Conservation (phyloP, 2,888 invertebrate genomes). For the Creontiades dilutus region DNA sequence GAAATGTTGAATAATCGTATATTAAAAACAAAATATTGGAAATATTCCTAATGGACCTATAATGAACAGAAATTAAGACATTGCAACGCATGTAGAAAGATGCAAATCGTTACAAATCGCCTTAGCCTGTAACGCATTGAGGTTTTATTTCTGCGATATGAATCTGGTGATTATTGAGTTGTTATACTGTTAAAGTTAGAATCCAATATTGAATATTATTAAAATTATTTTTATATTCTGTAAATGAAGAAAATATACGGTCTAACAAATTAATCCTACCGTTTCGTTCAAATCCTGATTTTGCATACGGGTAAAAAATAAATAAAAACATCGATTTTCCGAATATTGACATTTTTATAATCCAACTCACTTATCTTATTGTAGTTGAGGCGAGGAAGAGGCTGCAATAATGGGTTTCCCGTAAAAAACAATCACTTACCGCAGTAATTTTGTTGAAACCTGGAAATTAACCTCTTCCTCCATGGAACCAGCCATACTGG, state of each 20-base stretch:
- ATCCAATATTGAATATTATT: conserved; percentile 33
- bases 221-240: conserved; percentile 43
- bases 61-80: not conserved
- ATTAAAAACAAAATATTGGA: not conserved
- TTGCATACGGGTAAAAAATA: no score
- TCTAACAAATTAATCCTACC: not conserved
- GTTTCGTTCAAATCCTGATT: no score
- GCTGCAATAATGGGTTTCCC: no score
- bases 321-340: no score
- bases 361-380: no score
- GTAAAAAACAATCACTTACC: no score
- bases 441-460: no score
- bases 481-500: no score
- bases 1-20: conserved; percentile 33
- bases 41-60: not conserved
- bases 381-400: no score
- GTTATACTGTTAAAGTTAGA: not conserved
- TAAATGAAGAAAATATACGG: conserved; percentile 30
- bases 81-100: not conserved
- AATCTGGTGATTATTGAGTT: conserved; percentile 26
- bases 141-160: not conserved
- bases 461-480: no score
- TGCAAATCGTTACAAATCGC: not conserved
- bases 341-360: no score
- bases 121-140: not conserved